Evolutionary conservation across 1,140 invertebrate genomes (phyloP).

Genomic region (Heliconius melpomene): DNA sequence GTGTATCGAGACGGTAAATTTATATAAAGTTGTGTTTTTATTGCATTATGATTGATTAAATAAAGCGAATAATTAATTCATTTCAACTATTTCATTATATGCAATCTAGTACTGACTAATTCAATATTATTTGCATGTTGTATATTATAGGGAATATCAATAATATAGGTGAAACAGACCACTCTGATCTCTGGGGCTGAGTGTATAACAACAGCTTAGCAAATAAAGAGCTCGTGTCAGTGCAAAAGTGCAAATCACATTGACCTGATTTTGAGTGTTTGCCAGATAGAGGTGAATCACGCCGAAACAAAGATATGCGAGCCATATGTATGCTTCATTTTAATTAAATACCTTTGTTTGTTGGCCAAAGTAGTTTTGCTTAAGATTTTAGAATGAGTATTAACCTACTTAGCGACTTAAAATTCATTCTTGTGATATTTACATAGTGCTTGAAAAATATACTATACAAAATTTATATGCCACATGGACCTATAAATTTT

Average conservation of each 20-base stretch:
- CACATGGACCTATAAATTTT: no score
- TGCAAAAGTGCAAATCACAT: constrained; percentile 12
- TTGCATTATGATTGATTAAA: background rate
- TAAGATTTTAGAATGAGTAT: background rate
- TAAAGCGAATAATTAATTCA: background rate
- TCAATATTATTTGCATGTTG: background rate
- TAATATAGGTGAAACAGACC: background rate
- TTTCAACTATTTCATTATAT: no score
- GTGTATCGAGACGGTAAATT: background rate
- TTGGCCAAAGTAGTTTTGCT: background rate
- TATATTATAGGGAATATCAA: background rate
- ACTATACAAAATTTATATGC: no score
- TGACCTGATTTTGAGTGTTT: constrained; percentile 2
- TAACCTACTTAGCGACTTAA: no score
- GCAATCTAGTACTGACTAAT: background rate
- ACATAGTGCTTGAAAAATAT: no score
- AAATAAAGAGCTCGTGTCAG: constrained; percentile 1
- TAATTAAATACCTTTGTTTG: background rate
- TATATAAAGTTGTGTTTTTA: background rate
- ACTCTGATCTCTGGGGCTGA: background rate
- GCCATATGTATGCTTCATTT: background rate
- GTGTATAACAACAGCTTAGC: constrained; percentile 6
- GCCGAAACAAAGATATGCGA: constrained; percentile 8
- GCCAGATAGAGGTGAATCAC: constrained; percentile 12
- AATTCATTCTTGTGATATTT: no score